Percentiles rank a stretch among this genome's conserved stretches.
phyloP scores from a whole-genome alignment of 2,888 invertebrate species.

The Tridacna crocea region DNA sequence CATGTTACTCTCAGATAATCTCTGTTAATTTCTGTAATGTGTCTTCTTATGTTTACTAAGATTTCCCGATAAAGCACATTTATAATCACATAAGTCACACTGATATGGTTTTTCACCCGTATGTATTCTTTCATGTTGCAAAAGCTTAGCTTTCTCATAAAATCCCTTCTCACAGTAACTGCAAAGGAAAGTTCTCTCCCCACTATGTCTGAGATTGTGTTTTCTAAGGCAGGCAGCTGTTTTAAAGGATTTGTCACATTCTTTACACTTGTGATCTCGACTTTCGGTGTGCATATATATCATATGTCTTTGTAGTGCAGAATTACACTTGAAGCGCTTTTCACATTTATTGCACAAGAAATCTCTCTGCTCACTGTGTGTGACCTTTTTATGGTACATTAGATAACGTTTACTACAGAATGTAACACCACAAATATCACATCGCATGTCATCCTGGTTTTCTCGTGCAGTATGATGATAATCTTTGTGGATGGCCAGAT shows the following conservation, averaged over 20 bases:
- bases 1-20: no score
- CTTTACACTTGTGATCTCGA: constrained; percentile 33
- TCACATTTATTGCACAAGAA: constrained; percentile 41
- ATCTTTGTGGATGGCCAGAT: constrained; percentile 40
- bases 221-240: constrained; percentile 42
- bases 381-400: constrained; percentile 49
- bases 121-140: constrained; percentile 47
- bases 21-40: constrained; percentile 14
- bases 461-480: constrained; percentile 42
- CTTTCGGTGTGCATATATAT: constrained; percentile 48
- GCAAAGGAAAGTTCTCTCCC: constrained; percentile 42
- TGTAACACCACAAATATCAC: constrained; percentile 43
- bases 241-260: constrained; percentile 49
- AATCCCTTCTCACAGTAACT: constrained; percentile 47
- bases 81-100: constrained; percentile 50
- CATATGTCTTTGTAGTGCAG: constrained; percentile 39
- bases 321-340: constrained; percentile 46
- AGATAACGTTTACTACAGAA: constrained; percentile 52
- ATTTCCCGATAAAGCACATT: constrained; percentile 50
- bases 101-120: constrained; percentile 49
- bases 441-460: constrained; percentile 27
- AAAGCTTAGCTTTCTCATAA: constrained; percentile 47
- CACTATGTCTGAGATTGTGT: constrained; percentile 36
- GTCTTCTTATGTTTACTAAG: constrained; percentile 51
- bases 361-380: constrained; percentile 41